Evolutionary conservation across 2,797 vertebrate genomes (phyloP).

Genomic region (Molossus alvarezi): DNA sequence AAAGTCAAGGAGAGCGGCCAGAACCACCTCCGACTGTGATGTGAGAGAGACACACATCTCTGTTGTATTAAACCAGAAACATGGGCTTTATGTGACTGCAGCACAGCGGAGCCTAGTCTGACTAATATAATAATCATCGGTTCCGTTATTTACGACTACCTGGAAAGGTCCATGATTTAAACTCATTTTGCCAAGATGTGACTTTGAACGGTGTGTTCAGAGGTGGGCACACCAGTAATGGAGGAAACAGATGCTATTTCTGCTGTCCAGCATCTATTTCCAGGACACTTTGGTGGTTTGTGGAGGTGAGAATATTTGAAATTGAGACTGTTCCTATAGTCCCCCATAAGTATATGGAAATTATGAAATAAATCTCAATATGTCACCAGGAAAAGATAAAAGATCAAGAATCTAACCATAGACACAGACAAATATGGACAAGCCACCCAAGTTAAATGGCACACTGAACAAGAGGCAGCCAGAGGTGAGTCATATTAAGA

Average conservation of each 20-base stretch:
- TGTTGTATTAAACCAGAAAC: background rate
- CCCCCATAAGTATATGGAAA: background rate
- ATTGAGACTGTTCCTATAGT: background rate
- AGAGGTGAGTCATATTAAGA: background rate
- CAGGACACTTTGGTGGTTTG: background rate
- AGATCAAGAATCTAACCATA: background rate
- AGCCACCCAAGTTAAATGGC: background rate
- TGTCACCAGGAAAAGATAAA: constrained; percentile 30
- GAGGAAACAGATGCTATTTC: background rate
- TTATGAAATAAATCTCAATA: background rate
- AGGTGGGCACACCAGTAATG: background rate
- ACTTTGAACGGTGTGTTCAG: background rate
- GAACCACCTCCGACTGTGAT: background rate
- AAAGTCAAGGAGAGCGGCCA: background rate
- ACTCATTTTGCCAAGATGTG: background rate
- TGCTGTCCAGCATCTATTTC: background rate
- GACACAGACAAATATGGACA: background rate
- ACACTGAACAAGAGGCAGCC: background rate
- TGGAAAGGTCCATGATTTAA: background rate
- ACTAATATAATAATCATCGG: background rate
- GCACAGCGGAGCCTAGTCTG: background rate
- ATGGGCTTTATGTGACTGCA: background rate
- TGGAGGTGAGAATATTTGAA: background rate
- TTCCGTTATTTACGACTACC: background rate
- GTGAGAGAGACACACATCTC: background rate